Conservation (phyloP, 1,140 invertebrate species). For the Drosophila sproati region DNA sequence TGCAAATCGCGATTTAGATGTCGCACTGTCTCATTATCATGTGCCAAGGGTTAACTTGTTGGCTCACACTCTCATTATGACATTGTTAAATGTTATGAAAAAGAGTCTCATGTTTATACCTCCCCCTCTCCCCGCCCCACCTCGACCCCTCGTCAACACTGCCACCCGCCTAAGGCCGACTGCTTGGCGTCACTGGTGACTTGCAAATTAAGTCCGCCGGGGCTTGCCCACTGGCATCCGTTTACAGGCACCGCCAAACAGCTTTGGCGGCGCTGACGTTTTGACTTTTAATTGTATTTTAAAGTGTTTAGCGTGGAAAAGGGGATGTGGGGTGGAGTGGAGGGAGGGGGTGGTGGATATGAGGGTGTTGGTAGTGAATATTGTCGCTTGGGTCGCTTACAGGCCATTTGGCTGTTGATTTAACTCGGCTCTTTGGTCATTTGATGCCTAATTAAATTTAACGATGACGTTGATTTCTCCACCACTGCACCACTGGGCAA, state of each 20-base stretch:
- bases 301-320: conserved; percentile 56
- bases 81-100: conserved; percentile 83
- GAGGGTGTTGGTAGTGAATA: not conserved
- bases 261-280: conserved; percentile 52
- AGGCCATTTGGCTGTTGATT: conserved; percentile 79
- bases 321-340: not conserved
- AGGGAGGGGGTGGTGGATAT: not conserved
- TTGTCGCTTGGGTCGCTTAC: conserved; percentile 56
- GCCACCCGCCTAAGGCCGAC: conserved; percentile 37
- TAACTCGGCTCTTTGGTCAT: conserved; percentile 68
- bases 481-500: conserved; percentile 15
- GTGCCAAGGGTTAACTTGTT: conserved; percentile 55
- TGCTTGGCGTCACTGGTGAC: conserved; percentile 58
- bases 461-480: conserved; percentile 75
- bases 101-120: conserved; percentile 56
- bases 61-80: conserved; percentile 57
- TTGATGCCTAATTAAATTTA: conserved; percentile 84
- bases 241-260: conserved; percentile 55
- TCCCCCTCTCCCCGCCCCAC: not conserved
- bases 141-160: not conserved
- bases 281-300: conserved; percentile 82
- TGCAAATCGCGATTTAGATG: conserved; percentile 38
- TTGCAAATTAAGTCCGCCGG: conserved; percentile 66
- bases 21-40: conserved; percentile 70
- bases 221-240: conserved; percentile 73